These are phyloP conservation scores for Amphipyra tragopoginis DNA, from an alignment of 2,888 invertebrate genomes.

Conservation along the genomic window DNA sequence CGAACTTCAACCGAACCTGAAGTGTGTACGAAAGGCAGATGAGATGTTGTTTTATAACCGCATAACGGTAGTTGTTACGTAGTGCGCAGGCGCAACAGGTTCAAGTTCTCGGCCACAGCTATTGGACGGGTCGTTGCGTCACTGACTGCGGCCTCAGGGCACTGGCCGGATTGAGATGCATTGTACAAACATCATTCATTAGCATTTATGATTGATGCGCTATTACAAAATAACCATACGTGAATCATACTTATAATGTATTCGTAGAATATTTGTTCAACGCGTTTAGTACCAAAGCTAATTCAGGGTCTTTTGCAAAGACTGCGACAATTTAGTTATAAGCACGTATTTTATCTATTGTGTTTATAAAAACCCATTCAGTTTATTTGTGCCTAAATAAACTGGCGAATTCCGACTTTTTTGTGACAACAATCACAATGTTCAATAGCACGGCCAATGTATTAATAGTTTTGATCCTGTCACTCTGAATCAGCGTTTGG, in stretches of 20 bases:
- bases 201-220: slow-evolving; percentile 57
- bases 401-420: slow-evolving; percentile 71
- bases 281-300: slow-evolving; percentile 14
- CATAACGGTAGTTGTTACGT: slow-evolving; percentile 81
- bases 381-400: slow-evolving; percentile 61
- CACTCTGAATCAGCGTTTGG: slow-evolving; percentile 73
- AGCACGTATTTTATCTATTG: slow-evolving; percentile 53
- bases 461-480: slow-evolving; percentile 77
- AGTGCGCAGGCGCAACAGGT: slow-evolving; percentile 70
- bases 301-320: slow-evolving; percentile 28
- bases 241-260: slow-evolving; percentile 27
- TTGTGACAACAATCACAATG: slow-evolving; percentile 69
- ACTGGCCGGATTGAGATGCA: slow-evolving; percentile 80
- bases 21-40: slow-evolving; percentile 65
- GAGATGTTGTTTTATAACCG: slow-evolving; percentile 78
- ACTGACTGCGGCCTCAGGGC: slow-evolving; percentile 67
- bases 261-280: slow-evolving; percentile 7
- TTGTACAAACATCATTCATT: slow-evolving; percentile 60
- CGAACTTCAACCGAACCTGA: slow-evolving; percentile 57
- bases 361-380: slow-evolving; percentile 56
- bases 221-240: slow-evolving; percentile 29
- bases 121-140: slow-evolving; percentile 78
- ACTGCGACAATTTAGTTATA: slow-evolving; percentile 42
- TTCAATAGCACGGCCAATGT: slow-evolving; percentile 77
- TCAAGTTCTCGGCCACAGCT: slow-evolving; percentile 83